Conservation (phyloP, 2,888 invertebrate species). For the Chouioia cunea region DNA sequence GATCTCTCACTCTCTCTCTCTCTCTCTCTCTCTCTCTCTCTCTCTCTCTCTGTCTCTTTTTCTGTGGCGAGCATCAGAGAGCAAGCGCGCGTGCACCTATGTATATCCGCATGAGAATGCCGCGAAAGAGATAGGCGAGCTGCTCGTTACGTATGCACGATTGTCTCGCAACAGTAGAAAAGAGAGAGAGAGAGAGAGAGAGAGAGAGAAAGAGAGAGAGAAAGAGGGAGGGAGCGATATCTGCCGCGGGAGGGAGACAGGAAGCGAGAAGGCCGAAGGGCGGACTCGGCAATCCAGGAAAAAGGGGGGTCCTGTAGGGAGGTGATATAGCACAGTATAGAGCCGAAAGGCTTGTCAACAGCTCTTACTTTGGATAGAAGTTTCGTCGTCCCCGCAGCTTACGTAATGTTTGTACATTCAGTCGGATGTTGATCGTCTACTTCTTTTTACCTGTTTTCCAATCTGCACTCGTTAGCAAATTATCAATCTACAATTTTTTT, state of each 20-base stretch:
- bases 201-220: constrained; percentile 40
- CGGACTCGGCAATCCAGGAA: constrained; percentile 31
- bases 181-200: constrained; percentile 45
- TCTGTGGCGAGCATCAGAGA: no score
- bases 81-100: constrained; percentile 39
- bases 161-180: constrained; percentile 53
- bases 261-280: constrained; percentile 48
- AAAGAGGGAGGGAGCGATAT: constrained; percentile 6
- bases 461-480: no score
- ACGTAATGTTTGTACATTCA: no score
- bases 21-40: no score
- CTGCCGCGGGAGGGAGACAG: constrained; percentile 28
- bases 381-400: no score
- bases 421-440: no score
- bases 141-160: constrained; percentile 62
- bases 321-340: no score
- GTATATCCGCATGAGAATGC: constrained; percentile 55
- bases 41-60: no score
- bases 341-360: no score
- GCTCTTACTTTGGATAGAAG: no score
- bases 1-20: constrained; percentile 39
- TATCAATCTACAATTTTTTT: no score
- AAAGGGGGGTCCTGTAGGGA: constrained; percentile 20
- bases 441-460: no score
- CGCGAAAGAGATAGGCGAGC: constrained; percentile 54